Base-by-base conservation (phyloP, 2,888 invertebrate genomes). In the Agonopterix heracliana region DNA sequence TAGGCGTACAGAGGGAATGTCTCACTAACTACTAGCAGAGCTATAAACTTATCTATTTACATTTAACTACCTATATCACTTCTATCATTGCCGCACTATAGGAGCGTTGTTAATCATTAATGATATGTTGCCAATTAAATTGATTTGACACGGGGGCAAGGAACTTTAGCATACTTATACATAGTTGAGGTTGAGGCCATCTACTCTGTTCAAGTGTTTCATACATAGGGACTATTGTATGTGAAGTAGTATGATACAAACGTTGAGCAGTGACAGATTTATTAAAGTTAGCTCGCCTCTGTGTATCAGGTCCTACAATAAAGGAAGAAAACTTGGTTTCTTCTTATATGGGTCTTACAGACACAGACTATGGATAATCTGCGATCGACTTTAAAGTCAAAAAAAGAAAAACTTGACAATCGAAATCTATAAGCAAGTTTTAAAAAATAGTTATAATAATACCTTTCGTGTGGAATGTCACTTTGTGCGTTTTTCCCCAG, bases 81-180 rank as follows among this genome's bases (percentile, higher is more conserved):
- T 38, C 10, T 56, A 55, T 59, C 56, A 50, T 54, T 44, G 54
- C 48, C 17, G 41, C 55, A 44, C 51, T 48, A 64, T 63, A 64
- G 64, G 58, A 55, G 60, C 57, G 56, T 57, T 54, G 60, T 64
- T 60, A 63, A 66, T 69, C 62, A 67, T 66, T 68, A 74, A 72
- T 71, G 76, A 78, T 71, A 72, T 5, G 26, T 26, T 26, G 72
- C 69, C 75, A 76, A 80, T 81, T 72, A 78, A 69, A 74, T 60
- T 67, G 74, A 73, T 72, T 72, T 69, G 61, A 68, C 66, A 71
- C 52, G 60, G 59, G 67, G 65, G 54, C 74, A 65, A 61, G 67
- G 77, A 78, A 71, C 78, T 62, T 52, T 52, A 44, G 51, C 47
- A 34, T 41, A n/a, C n/a, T n/a, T n/a, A n/a, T n/a, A n/a, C n/a